Evolutionary conservation across 2,113 vertebrate species (phyloP).

Genomic region (Nanger granti): DNA sequence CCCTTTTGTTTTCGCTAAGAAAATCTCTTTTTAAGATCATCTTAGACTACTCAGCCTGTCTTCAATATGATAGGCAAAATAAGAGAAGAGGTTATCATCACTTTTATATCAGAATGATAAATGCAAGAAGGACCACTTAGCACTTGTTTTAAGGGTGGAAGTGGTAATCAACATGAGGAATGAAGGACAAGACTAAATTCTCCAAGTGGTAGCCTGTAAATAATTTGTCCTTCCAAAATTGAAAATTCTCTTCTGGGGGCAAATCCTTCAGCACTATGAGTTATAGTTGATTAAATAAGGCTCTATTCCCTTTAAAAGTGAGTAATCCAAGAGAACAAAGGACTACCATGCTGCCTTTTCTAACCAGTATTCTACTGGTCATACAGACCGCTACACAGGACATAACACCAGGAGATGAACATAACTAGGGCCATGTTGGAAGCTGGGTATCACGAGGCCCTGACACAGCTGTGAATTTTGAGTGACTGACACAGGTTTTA

Average conservation of each 20-base stretch:
- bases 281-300: not conserved
- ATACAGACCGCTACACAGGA: not conserved
- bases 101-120: not conserved
- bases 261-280: not conserved
- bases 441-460: not conserved
- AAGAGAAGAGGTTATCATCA: not conserved
- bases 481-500: not conserved
- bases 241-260: not conserved
- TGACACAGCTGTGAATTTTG: not conserved
- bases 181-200: not conserved
- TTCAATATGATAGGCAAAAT: not conserved
- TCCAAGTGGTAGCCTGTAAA: not conserved
- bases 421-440: not conserved
- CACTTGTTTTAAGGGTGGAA: not conserved
- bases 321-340: not conserved
- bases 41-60: not conserved
- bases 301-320: not conserved
- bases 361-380: not conserved
- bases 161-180: not conserved
- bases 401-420: not conserved
- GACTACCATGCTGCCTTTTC: not conserved
- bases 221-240: not conserved
- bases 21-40: not conserved
- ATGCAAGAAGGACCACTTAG: not conserved
- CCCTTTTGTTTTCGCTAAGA: constrained; percentile 7